These are phyloP conservation scores for Polydrusus cervinus DNA, from an alignment of 2,888 invertebrate species.

Conservation along the genomic window DNA sequence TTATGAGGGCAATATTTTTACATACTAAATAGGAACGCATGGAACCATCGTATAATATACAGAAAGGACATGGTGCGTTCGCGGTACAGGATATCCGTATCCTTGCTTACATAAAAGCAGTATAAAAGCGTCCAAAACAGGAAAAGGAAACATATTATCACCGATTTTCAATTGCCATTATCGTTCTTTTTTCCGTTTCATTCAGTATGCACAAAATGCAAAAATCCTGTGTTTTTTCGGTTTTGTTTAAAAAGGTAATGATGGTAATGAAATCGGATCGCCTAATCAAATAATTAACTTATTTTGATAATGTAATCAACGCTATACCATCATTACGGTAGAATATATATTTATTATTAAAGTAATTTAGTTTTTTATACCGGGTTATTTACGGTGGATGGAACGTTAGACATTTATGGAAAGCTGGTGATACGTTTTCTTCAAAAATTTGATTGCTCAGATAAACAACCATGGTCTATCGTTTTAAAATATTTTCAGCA, in stretches of 20 bases:
- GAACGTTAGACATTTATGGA: too few species aligned
- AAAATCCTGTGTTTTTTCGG: conserved; percentile 59
- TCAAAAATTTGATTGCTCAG: too few species aligned
- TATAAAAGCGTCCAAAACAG: conserved; percentile 64
- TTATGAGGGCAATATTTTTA: conserved; percentile 48
- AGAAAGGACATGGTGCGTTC: conserved; percentile 62
- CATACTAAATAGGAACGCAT: conserved; percentile 51
- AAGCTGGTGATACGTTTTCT: too few species aligned
- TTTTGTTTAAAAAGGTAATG: conserved; percentile 46
- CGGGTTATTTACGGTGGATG: too few species aligned
- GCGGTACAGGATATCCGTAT: conserved; percentile 70
- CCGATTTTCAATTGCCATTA: conserved; percentile 68
- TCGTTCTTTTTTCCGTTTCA: conserved; percentile 65
- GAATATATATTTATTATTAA: background rate
- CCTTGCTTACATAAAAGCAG: conserved; percentile 67
- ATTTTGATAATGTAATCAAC: conserved; percentile 18
- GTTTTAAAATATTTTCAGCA: too few species aligned
- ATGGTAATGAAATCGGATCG: conserved; percentile 37
- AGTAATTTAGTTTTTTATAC: background rate
- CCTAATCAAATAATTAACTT: conserved; percentile 15
- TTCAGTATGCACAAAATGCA: conserved; percentile 61
- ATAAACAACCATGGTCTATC: too few species aligned
- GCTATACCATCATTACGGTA: conserved; percentile 1
- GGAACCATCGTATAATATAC: conserved; percentile 50
- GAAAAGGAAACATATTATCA: conserved; percentile 71